Base-by-base conservation (phyloP, 2,888 invertebrate genomes). In the Polydrusus cervinus region DNA sequence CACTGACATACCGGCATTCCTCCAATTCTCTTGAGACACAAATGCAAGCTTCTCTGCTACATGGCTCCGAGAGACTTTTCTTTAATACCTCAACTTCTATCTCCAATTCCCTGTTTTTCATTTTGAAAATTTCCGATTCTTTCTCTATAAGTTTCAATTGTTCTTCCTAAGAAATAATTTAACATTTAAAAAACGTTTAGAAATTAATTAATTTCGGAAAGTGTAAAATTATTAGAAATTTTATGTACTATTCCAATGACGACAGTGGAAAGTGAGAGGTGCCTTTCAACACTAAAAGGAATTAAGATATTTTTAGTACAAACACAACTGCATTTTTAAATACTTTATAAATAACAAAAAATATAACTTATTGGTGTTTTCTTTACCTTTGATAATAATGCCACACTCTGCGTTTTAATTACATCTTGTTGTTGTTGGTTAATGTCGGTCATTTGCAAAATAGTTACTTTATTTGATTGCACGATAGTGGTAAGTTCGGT, bases 391-490 rank as follows among this genome's bases (percentile, higher is more conserved):
- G 78, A 67, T 60, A 75, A 57, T 11, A 82, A 72, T 13, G 80
- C 76, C 10, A 74, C 75, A 74, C 79, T 81, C 66, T 82, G 81
- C 62, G 79, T 79, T 25, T 78, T 68, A 20, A 83, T 77, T 10
- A 82, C 47, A 16, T 47, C 64, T 62, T 83, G 82, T 68, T 83
- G 83, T 45, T 82, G 75, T 61, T 79, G 81, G 69, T 82, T 83
- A n/a, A 81, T 80, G 9, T 78, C 69, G 20, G 81, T 79, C 47
- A 83, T 73, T 65, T 82, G 80, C n/a, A 79, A 43, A 18, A 83
- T 62, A 8, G 82, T 80, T 18, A 66, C 67, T 76, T 83, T 83
- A 70, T 83, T 82, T 67, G 79, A 77, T 55, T 81, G 80, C 0
- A 83, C 79, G 61, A 82, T 79, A 5, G 61, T 72, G 3, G 81